Base-by-base conservation (phyloP, 2,888 invertebrate species). In the Idaea aversata region DNA sequence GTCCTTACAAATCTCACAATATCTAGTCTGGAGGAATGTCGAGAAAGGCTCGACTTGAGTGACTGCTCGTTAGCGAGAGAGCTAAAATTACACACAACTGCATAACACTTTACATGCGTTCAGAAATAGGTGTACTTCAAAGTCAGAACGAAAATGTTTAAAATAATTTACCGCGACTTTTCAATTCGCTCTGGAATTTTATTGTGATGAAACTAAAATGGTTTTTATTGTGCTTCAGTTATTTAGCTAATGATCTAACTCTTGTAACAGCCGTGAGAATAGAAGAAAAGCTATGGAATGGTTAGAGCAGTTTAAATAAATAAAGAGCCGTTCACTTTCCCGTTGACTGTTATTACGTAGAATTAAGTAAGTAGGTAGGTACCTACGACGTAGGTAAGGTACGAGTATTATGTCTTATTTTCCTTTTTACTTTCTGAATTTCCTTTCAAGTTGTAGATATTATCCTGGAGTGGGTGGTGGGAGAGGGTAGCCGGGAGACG, bases 51-150 rank as follows among this genome's bases (percentile, higher is more conserved):
- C 74, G 75, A 81, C 82, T 81, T 77, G 84, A 88, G 90, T 86
- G 85, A 77, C 79, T 81, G 88, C 90, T 91, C 89, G 89, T 91
- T 91, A 90, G 88, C 79, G 81, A 77, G 84, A 88, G 88, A 87
- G 87, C 82, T 85, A 81, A 88, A 89, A 87, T 90, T 88, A 88
- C 84, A 80, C 81, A 77, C 82, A 82, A 78, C 82, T 82, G 75
- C 80, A 81, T 76, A 78, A 72, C 81, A 78, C 82, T 76, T 58
- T 81, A 80, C 79, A 81, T 85, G 86, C 82, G 84, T 86, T 85
- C 85, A 25, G 25, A 25, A 25, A 1, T 25, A 25, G 25, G 25
- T 80, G 85, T 82, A 82, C 82, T 84, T 85, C 79, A 80, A 82
- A 81, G 75, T 69, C 71, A 66, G 74, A 70, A 68, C 74, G 15